Evolutionary conservation across 2,888 invertebrate genomes (phyloP).

Genomic region (Erebia epiphron): DNA sequence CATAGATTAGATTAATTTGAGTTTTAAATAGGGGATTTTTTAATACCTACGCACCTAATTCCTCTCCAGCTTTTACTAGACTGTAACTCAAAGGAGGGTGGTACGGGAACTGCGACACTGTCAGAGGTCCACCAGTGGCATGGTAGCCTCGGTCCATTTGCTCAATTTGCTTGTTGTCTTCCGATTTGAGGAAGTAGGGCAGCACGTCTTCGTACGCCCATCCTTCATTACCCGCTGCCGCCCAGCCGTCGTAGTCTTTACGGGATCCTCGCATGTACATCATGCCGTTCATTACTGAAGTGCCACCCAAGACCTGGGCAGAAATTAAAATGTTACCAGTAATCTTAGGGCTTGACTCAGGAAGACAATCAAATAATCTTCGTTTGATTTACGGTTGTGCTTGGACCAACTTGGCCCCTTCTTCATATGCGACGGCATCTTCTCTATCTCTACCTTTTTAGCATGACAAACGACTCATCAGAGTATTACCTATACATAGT

Average conservation of each 20-base stretch:
- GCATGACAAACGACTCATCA: no score
- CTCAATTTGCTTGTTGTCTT: conserved; percentile 88
- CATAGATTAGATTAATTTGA: no score
- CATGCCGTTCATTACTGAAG: conserved; percentile 97
- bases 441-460: no score
- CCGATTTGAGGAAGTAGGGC: conserved; percentile 94
- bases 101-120: conserved; percentile 92
- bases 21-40: no score
- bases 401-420: no score
- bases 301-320: conserved; percentile 91
- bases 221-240: conserved; percentile 91
- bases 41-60: conserved; percentile 81
- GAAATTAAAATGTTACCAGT: background rate
- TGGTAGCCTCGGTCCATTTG: conserved; percentile 90
- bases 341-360: no score
- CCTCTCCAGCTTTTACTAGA: conserved; percentile 89
- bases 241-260: conserved; percentile 95
- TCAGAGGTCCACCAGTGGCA: conserved; percentile 89
- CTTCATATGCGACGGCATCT: no score
- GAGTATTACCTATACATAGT: no score
- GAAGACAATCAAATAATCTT: no score
- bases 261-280: conserved; percentile 96
- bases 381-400: no score
- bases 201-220: conserved; percentile 95
- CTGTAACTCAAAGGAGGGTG: conserved; percentile 92